These are phyloP conservation scores for Drosophila novamexicana DNA, from an alignment of 1,140 invertebrate genomes.

Conservation along the genomic window DNA sequence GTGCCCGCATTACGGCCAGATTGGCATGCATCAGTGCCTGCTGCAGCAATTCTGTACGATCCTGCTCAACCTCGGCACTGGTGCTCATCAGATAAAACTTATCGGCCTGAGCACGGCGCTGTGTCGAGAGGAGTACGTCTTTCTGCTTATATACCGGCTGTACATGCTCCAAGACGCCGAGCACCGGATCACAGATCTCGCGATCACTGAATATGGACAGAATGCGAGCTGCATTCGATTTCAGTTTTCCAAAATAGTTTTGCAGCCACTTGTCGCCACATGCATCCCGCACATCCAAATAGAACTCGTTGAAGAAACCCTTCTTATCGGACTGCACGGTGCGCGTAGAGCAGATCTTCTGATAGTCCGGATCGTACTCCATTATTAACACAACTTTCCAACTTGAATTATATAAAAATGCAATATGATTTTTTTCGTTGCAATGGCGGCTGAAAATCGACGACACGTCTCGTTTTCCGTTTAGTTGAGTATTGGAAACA, in stretches of 20 bases:
- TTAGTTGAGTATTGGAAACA: slow-evolving; percentile 62
- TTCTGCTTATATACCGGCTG: slow-evolving; percentile 85
- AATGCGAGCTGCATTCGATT: slow-evolving; percentile 85
- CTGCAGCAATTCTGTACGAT: slow-evolving; percentile 78
- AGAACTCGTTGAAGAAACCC: slow-evolving; percentile 87
- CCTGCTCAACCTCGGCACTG: slow-evolving; percentile 21
- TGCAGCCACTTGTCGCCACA: slow-evolving; percentile 85
- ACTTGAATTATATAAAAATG: slow-evolving; percentile 63
- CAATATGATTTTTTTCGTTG: slow-evolving; percentile 25
- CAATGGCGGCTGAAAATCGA: slow-evolving; percentile 27
- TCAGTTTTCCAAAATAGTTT: slow-evolving; percentile 85
- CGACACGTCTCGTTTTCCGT: slow-evolving; percentile 47
- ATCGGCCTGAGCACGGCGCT: slow-evolving; percentile 84
- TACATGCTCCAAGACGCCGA: slow-evolving; percentile 85
- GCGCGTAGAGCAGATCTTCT: slow-evolving; percentile 86
- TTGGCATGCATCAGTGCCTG: slow-evolving; percentile 87
- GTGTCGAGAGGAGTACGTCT: slow-evolving; percentile 84
- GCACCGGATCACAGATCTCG: slow-evolving; percentile 84
- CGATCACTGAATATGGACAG: slow-evolving; percentile 85
- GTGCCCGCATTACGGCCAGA: slow-evolving; percentile 88
- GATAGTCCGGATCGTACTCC: slow-evolving; percentile 78
- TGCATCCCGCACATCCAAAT: slow-evolving; percentile 82
- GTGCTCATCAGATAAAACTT: slow-evolving; percentile 82
- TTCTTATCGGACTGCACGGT: slow-evolving; percentile 87
- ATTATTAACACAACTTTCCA: slow-evolving; percentile 29